phyloP scores from a whole-genome alignment of 2,113 vertebrate species.

The Syngnathus floridae region DNA sequence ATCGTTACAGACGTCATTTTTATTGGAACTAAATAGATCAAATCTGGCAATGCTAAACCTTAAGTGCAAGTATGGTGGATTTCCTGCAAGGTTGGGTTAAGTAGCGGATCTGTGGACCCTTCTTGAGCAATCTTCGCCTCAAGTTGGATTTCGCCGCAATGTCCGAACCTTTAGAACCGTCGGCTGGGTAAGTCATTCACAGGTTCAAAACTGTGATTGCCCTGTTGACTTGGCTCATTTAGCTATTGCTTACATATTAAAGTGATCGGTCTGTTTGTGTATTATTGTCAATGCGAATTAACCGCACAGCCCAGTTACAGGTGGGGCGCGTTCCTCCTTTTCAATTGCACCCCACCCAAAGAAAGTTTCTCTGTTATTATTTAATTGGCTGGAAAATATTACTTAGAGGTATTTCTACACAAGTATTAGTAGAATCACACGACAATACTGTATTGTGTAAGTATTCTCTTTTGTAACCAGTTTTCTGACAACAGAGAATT shows the following conservation, averaged over 20 bases:
- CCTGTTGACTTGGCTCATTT: background rate
- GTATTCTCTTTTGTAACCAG: background rate
- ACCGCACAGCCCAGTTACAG: background rate
- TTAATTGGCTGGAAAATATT: background rate
- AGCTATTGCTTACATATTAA: background rate
- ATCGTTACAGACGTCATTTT: background rate
- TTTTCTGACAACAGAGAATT: conserved; percentile 38
- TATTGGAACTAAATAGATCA: background rate
- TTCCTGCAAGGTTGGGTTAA: conserved; percentile 20
- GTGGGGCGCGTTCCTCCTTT: background rate
- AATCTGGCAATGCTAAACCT: background rate
- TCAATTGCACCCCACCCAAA: background rate
- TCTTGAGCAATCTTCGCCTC: conserved; percentile 17
- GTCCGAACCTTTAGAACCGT: conserved; percentile 55
- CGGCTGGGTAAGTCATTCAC: conserved; percentile 56
- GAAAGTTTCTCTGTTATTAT: background rate
- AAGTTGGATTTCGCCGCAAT: conserved; percentile 34
- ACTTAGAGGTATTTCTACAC: background rate
- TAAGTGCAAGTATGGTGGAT: conserved; percentile 42
- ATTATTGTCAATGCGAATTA: background rate
- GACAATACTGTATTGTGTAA: background rate
- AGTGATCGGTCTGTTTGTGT: background rate
- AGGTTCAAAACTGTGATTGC: background rate
- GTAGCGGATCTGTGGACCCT: conserved; percentile 20
- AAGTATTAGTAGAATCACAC: background rate